Conservation (phyloP, 2,113 vertebrate genomes). For the Toxostoma redivivum region DNA sequence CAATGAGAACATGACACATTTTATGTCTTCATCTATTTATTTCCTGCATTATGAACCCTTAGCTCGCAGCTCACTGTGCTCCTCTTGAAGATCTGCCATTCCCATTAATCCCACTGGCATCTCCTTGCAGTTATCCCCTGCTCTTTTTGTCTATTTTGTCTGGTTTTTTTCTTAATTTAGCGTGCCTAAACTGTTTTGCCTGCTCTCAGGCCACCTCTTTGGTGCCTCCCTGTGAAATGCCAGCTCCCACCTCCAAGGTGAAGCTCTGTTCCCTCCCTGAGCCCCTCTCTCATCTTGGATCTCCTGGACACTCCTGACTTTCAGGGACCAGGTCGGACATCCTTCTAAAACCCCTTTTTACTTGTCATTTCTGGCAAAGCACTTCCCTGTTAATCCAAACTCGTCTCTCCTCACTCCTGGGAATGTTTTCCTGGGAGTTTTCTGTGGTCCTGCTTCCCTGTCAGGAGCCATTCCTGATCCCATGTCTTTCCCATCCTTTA, state of each 20-base stretch:
- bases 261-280: neutral
- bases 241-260: neutral
- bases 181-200: neutral
- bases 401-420: neutral
- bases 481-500: neutral
- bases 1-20: neutral
- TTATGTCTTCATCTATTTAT: neutral
- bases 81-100: neutral
- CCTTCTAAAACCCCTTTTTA: fast-evolving
- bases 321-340: neutral
- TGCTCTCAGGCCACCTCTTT: neutral
- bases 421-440: neutral
- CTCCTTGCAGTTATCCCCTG: neutral
- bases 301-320: neutral
- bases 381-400: neutral
- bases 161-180: neutral
- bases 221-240: fast-evolving
- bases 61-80: neutral
- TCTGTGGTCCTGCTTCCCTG: neutral
- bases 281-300: fast-evolving
- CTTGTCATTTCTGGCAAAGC: neutral
- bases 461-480: neutral
- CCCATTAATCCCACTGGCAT: neutral
- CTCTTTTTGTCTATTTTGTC: neutral
- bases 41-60: neutral